Percentiles rank a stretch among this genome's conserved stretches.
Evolutionary conservation across 2,113 vertebrate species (phyloP).

Genomic region (Xyrauchen texanus): DNA sequence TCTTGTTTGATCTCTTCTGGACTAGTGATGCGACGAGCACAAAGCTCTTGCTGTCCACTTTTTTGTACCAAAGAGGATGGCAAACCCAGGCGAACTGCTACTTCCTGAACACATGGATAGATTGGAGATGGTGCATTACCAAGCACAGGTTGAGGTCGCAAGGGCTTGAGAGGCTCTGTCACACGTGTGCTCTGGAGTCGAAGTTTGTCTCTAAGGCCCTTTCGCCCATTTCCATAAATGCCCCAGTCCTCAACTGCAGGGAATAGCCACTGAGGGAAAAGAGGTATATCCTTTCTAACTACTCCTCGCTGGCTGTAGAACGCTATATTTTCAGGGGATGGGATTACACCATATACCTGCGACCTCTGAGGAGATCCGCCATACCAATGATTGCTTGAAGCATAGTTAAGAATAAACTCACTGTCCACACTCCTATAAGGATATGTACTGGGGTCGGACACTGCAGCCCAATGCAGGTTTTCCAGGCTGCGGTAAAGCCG

Average conservation of each 20-base stretch:
- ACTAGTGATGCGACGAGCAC: slow-evolving; percentile 68
- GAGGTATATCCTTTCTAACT: slow-evolving; percentile 70
- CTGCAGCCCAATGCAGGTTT: slow-evolving; percentile 81
- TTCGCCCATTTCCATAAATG: slow-evolving; percentile 65
- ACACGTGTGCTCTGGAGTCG: slow-evolving; percentile 78
- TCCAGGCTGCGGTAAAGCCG: slow-evolving; percentile 87
- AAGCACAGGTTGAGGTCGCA: slow-evolving; percentile 71
- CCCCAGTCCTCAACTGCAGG: slow-evolving; percentile 74
- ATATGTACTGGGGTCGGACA: slow-evolving; percentile 68
- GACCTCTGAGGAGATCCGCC: slow-evolving; percentile 70
- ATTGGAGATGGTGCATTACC: slow-evolving; percentile 42
- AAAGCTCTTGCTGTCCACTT: slow-evolving; percentile 52
- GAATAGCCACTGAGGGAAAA: slow-evolving; percentile 79
- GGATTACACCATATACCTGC: slow-evolving; percentile 57
- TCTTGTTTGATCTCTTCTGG: slow-evolving; percentile 85
- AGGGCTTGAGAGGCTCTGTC: slow-evolving; percentile 72
- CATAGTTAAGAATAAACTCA: slow-evolving; percentile 77
- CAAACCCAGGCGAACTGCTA: neutral
- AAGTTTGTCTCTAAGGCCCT: slow-evolving; percentile 83
- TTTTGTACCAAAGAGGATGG: slow-evolving; percentile 31
- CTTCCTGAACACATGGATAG: slow-evolving; percentile 47
- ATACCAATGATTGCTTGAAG: slow-evolving; percentile 75
- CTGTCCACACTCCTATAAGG: slow-evolving; percentile 77
- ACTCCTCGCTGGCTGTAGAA: slow-evolving; percentile 66
- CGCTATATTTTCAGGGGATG: slow-evolving; percentile 66